phyloP scores from a whole-genome alignment of 2,888 invertebrate species.

The Conistra vaccinii region DNA sequence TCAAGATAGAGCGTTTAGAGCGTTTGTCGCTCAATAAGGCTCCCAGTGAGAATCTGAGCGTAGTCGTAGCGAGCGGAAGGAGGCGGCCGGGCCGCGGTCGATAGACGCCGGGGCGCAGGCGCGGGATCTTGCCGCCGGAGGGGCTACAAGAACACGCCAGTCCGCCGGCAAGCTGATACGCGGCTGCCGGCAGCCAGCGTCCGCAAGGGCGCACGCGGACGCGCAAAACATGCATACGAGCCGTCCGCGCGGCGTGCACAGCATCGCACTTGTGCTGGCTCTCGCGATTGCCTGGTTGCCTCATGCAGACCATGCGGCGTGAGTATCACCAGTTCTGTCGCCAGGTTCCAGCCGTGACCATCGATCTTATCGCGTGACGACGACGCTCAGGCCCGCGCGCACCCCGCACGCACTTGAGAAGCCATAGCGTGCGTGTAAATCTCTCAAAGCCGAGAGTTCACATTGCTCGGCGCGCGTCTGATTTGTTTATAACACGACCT shows the following conservation, averaged over 20 bases:
- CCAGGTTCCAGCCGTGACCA: conserved; percentile 44
- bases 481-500: conserved; percentile 71
- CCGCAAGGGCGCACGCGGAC: conserved; percentile 77
- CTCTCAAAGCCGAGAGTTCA: conserved; percentile 71
- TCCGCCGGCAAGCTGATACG: conserved; percentile 84
- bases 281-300: conserved; percentile 84
- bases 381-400: conserved; percentile 57
- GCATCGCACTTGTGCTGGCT: conserved; percentile 83
- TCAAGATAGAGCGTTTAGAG: conserved; percentile 76
- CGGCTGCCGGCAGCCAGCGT: conserved; percentile 85
- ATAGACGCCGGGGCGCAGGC: conserved; percentile 82
- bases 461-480: conserved; percentile 68
- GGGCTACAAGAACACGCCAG: conserved; percentile 76
- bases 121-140: conserved; percentile 76
- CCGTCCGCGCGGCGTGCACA: conserved; percentile 84
- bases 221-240: conserved; percentile 81
- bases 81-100: conserved; percentile 82
- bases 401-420: conserved; percentile 70
- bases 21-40: conserved; percentile 82
- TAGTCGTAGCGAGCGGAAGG: conserved; percentile 77
- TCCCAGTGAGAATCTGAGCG: conserved; percentile 79
- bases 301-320: conserved; percentile 84
- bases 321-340: conserved; percentile 73
- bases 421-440: conserved; percentile 78
- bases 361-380: conserved; percentile 62